Evolutionary conservation across 2,888 invertebrate genomes (phyloP).

Genomic region (Augiades crinisus): DNA sequence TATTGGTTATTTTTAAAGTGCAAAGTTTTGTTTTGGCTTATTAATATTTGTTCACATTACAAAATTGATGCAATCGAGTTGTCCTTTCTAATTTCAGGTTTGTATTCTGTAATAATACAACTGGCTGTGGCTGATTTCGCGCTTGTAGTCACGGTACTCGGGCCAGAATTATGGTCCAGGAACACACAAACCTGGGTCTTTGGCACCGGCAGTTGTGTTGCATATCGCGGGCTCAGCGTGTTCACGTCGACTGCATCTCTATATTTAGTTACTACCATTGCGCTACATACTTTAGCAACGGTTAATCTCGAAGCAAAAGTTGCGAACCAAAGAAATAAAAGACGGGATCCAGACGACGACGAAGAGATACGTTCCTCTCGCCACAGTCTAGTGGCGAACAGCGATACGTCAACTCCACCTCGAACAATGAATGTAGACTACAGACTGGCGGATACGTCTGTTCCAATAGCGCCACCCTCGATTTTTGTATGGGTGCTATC

Average conservation of each 20-base stretch:
- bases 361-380: slow-evolving; percentile 72
- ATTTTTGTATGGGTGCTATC: slow-evolving; percentile 82
- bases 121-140: slow-evolving; percentile 74
- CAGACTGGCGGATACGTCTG: slow-evolving; percentile 56
- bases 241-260: slow-evolving; percentile 78
- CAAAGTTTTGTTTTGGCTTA: too few relatives aligned
- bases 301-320: slow-evolving; percentile 73
- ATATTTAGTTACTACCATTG: slow-evolving; percentile 79
- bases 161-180: slow-evolving; percentile 77
- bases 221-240: slow-evolving; percentile 79
- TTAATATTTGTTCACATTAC: too few relatives aligned
- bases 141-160: slow-evolving; percentile 62
- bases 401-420: slow-evolving; percentile 69
- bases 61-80: neutral
- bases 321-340: slow-evolving; percentile 52
- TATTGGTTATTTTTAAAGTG: too few relatives aligned
- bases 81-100: slow-evolving; percentile 64
- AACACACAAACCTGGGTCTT: slow-evolving; percentile 77
- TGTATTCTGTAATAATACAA: slow-evolving; percentile 76
- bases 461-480: slow-evolving; percentile 77
- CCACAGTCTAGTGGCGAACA: slow-evolving; percentile 72
- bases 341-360: slow-evolving; percentile 55
- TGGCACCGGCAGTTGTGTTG: slow-evolving; percentile 69
- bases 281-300: slow-evolving; percentile 80
- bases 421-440: slow-evolving; percentile 81